A percentile compares a stretch with the other conserved stretches of the same genome.
These are phyloP conservation scores for Agapostemon virescens DNA, from an alignment of 2,888 invertebrate genomes.

Conservation along the genomic window DNA sequence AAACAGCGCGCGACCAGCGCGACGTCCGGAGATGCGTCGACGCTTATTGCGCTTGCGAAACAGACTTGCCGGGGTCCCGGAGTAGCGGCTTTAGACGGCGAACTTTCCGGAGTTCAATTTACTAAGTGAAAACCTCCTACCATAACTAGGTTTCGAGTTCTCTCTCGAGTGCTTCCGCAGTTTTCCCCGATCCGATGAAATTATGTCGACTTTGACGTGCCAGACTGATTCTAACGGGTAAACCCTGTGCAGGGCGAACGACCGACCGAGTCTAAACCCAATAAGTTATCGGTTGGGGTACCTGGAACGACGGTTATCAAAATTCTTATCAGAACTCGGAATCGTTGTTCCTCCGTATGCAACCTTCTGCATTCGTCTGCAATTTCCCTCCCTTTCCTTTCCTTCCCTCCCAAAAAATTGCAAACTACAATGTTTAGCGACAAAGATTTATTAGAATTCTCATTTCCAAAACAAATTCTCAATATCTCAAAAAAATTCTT, in stretches of 20 bases:
- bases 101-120: slow-evolving; percentile 72
- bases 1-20: neutral
- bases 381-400: too few species aligned
- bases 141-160: slow-evolving; percentile 56
- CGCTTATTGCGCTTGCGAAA: slow-evolving; percentile 44
- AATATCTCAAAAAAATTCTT: too few species aligned
- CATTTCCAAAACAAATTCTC: too few species aligned
- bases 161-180: slow-evolving; percentile 50
- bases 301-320: slow-evolving; percentile 34
- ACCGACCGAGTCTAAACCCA: slow-evolving; percentile 27
- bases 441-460: too few species aligned
- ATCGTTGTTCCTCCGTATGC: neutral
- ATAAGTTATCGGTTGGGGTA: slow-evolving; percentile 25
- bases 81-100: slow-evolving; percentile 51
- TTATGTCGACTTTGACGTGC: slow-evolving; percentile 64
- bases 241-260: slow-evolving; percentile 38
- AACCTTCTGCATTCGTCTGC: too few species aligned
- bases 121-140: slow-evolving; percentile 74
- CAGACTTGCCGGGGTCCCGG: slow-evolving; percentile 36
- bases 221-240: slow-evolving; percentile 49
- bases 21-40: slow-evolving; percentile 7
- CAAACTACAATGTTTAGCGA: too few species aligned
- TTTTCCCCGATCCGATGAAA: slow-evolving; percentile 69
- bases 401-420: too few species aligned
- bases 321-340: neutral